Base-by-base conservation (phyloP, 2,797 vertebrate genomes). In the Silurus lanzhouensis region DNA sequence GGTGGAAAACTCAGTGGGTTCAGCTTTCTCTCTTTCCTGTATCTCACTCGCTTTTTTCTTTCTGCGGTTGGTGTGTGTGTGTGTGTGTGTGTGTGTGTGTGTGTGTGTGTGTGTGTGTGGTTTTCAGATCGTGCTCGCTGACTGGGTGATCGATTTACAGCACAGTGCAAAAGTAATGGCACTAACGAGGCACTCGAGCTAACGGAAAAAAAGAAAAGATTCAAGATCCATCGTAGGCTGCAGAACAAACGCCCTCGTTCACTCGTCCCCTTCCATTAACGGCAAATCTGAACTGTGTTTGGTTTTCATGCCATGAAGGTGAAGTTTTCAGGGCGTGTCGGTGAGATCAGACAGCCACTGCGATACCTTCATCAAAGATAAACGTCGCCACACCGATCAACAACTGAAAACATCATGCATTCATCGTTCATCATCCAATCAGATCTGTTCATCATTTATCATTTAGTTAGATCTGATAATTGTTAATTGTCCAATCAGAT, bases 1-100 rank as follows among this genome's bases (percentile, higher is more conserved):
- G 93, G 91, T 92, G 93, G 93, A 94, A 95, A 95, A 87, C 77
- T 80, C 76, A 58, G 76, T 79, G 76, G 75, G 88, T 89, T 84
- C 75, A 17, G 22, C 52, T 9, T 87, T 87, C 84, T 84, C 84
- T 79, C 86, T 81, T 25, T 80, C 75, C 84, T 90, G 63, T 86
- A 68, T 88, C 90, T 89, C 84, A 91, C 88, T 61, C 31, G 31
- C 12, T 44, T 61, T 89, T 76, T 68, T 85, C 80, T 89, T 83
- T 87, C 66, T 85, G 75, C 27, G 74, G 68, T 14, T 71, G 72
- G 9, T n/a, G 70, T 72, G 12, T n/a, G 44, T 22, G 68, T 71
- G 64, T 76, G n/a, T 75, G 72, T 75, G 48, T 74, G 71, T 74
- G 72, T 74, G 25, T 76, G 74, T 31, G 74, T 58, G 72, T 27